phyloP scores from a whole-genome alignment of 2,797 vertebrate species.

The Macroramphosus scolopax region DNA sequence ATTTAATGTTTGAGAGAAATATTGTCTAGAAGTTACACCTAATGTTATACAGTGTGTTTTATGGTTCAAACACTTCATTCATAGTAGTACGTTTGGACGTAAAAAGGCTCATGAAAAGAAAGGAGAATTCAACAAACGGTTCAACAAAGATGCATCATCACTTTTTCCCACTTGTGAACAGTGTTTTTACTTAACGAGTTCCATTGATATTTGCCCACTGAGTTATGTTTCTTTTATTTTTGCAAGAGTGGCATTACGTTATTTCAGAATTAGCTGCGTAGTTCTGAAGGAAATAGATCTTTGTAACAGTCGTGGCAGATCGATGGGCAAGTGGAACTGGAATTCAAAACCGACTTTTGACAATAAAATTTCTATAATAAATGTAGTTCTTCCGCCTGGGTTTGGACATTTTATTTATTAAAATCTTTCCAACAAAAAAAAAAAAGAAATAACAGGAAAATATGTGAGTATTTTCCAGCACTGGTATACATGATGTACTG shows the following conservation, averaged over 20 bases:
- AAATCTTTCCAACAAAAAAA: constrained; percentile 76
- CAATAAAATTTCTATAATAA: constrained; percentile 85
- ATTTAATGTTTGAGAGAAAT: constrained; percentile 90
- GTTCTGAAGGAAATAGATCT: too few species aligned
- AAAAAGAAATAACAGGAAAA: constrained; percentile 75
- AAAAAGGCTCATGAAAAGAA: constrained; percentile 65
- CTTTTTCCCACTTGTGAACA: constrained; percentile 83
- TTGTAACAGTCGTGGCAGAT: too few species aligned
- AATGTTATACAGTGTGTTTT: constrained; percentile 83
- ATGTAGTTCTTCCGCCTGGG: constrained; percentile 88
- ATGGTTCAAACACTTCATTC: constrained; percentile 87
- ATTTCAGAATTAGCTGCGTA: too few species aligned
- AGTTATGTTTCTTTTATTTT: constrained; percentile 81
- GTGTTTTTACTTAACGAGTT: constrained; percentile 83
- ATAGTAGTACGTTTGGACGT: constrained; percentile 84
- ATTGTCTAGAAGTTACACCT: constrained; percentile 95
- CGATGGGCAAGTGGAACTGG: constrained; percentile 78
- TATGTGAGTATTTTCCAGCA: constrained; percentile 91
- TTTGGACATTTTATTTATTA: constrained; percentile 90
- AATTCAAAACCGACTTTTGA: constrained; percentile 73
- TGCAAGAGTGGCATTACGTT: constrained; percentile 80
- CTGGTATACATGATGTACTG: constrained; percentile 84
- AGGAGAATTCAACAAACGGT: constrained; percentile 61
- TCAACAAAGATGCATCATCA: constrained; percentile 81
- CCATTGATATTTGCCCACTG: constrained; percentile 78